Conservation (phyloP, 2,113 vertebrate species). For the Malaclemys terrapin region DNA sequence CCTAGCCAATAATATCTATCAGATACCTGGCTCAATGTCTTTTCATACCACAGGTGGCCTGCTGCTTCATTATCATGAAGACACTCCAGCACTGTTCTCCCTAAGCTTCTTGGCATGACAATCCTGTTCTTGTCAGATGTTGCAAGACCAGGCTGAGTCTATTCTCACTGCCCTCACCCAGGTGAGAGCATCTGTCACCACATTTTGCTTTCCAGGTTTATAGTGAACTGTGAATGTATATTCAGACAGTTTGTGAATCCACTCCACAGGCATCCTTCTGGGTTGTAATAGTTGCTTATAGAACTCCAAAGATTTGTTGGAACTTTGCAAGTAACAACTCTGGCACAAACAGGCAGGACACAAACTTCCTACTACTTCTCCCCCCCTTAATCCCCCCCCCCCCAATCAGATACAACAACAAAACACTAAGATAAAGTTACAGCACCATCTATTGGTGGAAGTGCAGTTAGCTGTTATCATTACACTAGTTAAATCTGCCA, state of each 20-base stretch:
- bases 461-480: background rate
- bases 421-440: background rate
- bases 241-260: background rate
- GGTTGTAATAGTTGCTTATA: background rate
- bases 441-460: background rate
- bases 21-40: background rate
- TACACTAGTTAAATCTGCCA: background rate
- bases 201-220: background rate
- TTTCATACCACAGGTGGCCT: background rate
- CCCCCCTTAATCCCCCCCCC: accelerated
- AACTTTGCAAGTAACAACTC: background rate
- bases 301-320: background rate
- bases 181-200: background rate
- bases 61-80: background rate
- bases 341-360: background rate
- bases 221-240: background rate
- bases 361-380: background rate
- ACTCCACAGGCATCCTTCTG: background rate
- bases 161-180: background rate
- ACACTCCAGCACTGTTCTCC: background rate
- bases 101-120: background rate
- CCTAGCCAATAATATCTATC: background rate
- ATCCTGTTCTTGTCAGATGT: background rate
- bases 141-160: background rate
- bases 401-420: background rate